Conservation (phyloP, 2,888 invertebrate species). For the Frankliniella intonsa region DNA sequence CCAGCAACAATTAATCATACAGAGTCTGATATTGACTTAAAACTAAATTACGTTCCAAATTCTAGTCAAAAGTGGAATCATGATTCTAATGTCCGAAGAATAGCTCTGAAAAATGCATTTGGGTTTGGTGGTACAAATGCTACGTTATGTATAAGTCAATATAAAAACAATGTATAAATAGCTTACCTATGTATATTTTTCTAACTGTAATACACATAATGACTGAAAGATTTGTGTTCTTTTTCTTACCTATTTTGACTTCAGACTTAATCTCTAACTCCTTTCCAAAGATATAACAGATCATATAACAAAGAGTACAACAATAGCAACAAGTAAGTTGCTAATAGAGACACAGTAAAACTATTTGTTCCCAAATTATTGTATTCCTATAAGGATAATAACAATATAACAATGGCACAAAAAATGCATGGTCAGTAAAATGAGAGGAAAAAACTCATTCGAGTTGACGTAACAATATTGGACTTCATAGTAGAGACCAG, state of each 20-base stretch:
- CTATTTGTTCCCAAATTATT: neutral
- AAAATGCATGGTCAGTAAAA: constrained; percentile 19
- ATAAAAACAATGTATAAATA: constrained; percentile 34
- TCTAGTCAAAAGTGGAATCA: constrained; percentile 55
- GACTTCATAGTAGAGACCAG: neutral
- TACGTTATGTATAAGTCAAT: constrained; percentile 63
- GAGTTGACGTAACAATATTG: neutral
- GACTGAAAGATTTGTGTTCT: neutral
- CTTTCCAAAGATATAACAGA: neutral
- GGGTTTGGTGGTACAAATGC: constrained; percentile 99
- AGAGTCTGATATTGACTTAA: constrained; percentile 57
- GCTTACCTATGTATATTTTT: neutral
- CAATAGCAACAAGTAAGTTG: neutral
- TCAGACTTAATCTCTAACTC: constrained; percentile 8
- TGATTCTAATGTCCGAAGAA: constrained; percentile 48
- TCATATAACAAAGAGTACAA: neutral
- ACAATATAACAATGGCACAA: neutral
- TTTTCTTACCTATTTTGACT: neutral
- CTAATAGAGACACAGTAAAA: neutral
- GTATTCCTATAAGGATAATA: neutral
- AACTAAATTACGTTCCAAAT: constrained; percentile 66
- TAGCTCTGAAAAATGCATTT: constrained; percentile 94
- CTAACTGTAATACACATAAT: neutral
- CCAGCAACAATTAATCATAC: constrained; percentile 86
- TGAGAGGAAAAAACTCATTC: neutral